These are phyloP conservation scores for Aphyosemion australe DNA, from an alignment of 2,113 vertebrate genomes.

Conservation along the genomic window DNA sequence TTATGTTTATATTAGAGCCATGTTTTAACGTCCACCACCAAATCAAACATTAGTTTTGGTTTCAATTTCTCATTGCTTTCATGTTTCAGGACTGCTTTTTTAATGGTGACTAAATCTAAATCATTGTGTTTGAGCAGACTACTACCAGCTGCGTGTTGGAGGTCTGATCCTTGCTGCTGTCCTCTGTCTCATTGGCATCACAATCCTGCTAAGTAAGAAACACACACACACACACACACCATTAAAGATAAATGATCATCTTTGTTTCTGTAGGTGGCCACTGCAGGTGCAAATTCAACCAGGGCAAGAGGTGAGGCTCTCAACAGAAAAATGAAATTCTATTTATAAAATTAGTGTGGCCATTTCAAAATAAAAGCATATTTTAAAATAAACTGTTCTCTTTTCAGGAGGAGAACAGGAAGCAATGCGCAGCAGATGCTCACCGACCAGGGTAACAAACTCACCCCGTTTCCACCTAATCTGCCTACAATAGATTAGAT, in stretches of 20 bases:
- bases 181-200: slow-evolving; percentile 86
- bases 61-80: not conserved
- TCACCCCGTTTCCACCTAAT: not conserved
- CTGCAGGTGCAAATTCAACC: slow-evolving; percentile 89
- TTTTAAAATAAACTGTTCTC: not conserved
- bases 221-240: slow-evolving; percentile 1
- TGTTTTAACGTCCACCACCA: not conserved
- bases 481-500: not conserved
- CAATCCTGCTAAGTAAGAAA: slow-evolving; percentile 87
- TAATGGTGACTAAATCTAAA: not conserved
- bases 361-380: no score
- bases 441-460: slow-evolving; percentile 72
- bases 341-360: no score
- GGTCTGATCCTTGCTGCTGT: slow-evolving; percentile 85
- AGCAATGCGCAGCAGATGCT: slow-evolving; percentile 79
- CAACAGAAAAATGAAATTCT: no score
- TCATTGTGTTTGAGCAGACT: slow-evolving; percentile 74
- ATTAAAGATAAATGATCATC: not conserved
- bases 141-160: slow-evolving; percentile 82
- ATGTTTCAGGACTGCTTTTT: not conserved
- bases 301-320: slow-evolving; percentile 80
- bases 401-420: slow-evolving; percentile 75
- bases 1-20: not conserved
- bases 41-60: not conserved
- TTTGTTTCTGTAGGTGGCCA: slow-evolving; percentile 81